Evolutionary conservation across 2,888 invertebrate genomes (phyloP), one percentile per base, ranked within the genome.

Genomic region (Sisyra terminalis): DNA sequence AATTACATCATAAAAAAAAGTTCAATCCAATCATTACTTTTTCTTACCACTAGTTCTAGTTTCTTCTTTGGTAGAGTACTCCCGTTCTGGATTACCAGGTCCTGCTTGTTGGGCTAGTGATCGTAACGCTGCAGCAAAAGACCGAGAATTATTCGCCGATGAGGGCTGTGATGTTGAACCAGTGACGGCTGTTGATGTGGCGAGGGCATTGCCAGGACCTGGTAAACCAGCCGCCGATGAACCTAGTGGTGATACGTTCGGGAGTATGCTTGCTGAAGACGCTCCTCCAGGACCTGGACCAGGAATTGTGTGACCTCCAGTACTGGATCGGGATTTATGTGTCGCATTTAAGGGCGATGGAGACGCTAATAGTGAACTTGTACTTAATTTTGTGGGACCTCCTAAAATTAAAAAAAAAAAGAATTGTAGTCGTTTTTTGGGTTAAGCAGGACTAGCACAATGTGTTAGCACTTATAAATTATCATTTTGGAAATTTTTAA

Each of bases 91-190:
- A 14, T 29, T 17, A n/a, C 29, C 78, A 51, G 80, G 83, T 46
- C 83, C 85, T 15, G 88, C 89, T 63, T 92, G 90, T 65, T 92
- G 89, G 48, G 92, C 92, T 50, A 92, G 71, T 59, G 85, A 87
- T 45, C 92, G 74, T 42, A 93, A 68, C 16, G 92, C 92, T 38
- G 90, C 89, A 42, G 92, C 90, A 68, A 92, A 92, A 45, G 89
- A 88, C 16, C 77, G 76, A 11, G 66, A 61, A 11, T 68, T 71
- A 58, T 67, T 69, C 14, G 30, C 17, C 32, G 48, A 40, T 5
- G 24, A 24, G 5, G 24, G 24, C 46, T 53, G 54, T 29, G 47
- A 47, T 54, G 66, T 66, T 35, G 69, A 65, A 43, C 65, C 59
- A 39, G 45, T 46, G 10, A 42, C 46, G 11, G 17, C 10, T 16